Conservation (phyloP, 2,888 invertebrate genomes). For the Nomada ruficornis region DNA sequence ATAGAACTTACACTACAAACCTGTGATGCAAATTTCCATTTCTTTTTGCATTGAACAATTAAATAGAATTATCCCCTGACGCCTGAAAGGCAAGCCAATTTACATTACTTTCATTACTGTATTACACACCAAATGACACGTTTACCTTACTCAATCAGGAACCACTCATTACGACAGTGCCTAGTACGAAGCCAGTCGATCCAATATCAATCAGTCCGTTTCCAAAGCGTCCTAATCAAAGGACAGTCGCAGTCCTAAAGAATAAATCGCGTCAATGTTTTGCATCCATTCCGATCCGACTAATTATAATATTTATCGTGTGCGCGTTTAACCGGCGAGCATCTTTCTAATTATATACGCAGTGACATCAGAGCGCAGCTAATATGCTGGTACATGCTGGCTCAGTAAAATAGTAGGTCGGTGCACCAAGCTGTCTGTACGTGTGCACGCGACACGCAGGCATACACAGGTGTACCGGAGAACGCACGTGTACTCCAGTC, state of each 20-base stretch:
- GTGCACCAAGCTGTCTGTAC: not conserved
- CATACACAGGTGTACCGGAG: slow-evolving; percentile 11
- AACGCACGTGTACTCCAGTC: slow-evolving; percentile 27
- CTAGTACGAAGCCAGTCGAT: too few relatives aligned
- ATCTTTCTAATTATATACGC: slow-evolving; percentile 46
- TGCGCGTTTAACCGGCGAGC: slow-evolving; percentile 34
- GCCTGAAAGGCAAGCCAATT: too few relatives aligned
- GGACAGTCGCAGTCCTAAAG: slow-evolving; percentile 14
- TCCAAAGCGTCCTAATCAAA: slow-evolving; percentile 16
- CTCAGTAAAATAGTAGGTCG: slow-evolving; percentile 51
- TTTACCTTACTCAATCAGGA: too few relatives aligned
- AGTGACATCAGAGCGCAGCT: slow-evolving; percentile 38
- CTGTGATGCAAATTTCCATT: too few relatives aligned
- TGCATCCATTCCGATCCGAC: slow-evolving; percentile 64
- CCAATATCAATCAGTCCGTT: not conserved
- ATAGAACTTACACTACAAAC: too few relatives aligned
- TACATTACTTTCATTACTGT: too few relatives aligned
- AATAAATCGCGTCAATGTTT: slow-evolving; percentile 42
- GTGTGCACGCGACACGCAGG: not conserved
- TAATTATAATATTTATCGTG: slow-evolving; percentile 77
- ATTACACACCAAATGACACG: too few relatives aligned
- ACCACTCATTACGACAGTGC: too few relatives aligned
- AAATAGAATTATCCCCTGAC: too few relatives aligned
- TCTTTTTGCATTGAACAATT: too few relatives aligned
- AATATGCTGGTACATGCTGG: slow-evolving; percentile 56